A percentile compares a stretch with the other conserved stretches of the same genome.
These are phyloP conservation scores for Noctuana brunneofusca DNA, from an alignment of 2,888 invertebrate species.

Conservation along the genomic window DNA sequence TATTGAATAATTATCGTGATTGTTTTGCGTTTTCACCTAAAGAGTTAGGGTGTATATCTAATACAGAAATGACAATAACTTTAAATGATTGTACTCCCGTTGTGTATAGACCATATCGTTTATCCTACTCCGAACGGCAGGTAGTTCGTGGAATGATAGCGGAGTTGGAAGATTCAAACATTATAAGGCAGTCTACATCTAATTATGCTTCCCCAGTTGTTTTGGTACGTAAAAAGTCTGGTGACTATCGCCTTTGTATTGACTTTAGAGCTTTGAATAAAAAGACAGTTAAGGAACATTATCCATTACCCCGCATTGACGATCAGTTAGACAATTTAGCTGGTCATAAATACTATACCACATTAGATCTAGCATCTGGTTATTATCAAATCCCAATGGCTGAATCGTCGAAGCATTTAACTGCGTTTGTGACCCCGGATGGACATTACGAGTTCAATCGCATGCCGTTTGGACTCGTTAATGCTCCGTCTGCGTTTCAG, in stretches of 20 bases:
- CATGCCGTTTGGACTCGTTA: slow-evolving; percentile 37
- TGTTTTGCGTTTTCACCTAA: slow-evolving; percentile 14
- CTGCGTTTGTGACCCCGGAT: slow-evolving; percentile 36
- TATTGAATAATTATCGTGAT: slow-evolving; percentile 10
- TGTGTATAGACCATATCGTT: slow-evolving; percentile 14
- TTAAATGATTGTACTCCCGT: slow-evolving; percentile 4
- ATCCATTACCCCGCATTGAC: slow-evolving; percentile 37
- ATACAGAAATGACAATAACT: slow-evolving; percentile 8
- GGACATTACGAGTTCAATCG: slow-evolving; percentile 37
- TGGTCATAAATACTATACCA: slow-evolving; percentile 33
- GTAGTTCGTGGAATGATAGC: slow-evolving; percentile 7
- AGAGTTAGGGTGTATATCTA: slow-evolving; percentile 8
- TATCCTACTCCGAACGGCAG: slow-evolving; percentile 6
- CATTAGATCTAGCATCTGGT: slow-evolving; percentile 34
- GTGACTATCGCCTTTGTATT: slow-evolving; percentile 40
- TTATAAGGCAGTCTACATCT: slow-evolving; percentile 14
- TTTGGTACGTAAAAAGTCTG: slow-evolving; percentile 39
- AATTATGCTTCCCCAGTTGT: slow-evolving; percentile 18
- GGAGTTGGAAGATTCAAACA: slow-evolving; percentile 12
- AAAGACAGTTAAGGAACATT: slow-evolving; percentile 37
- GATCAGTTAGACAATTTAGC: slow-evolving; percentile 37
- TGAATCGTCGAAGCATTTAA: slow-evolving; percentile 36
- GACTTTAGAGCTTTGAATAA: slow-evolving; percentile 42
- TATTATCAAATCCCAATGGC: slow-evolving; percentile 43
- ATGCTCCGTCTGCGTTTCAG: slow-evolving; percentile 37